Evolutionary conservation across 2,888 invertebrate genomes (phyloP).

Genomic region (Alitta virens): DNA sequence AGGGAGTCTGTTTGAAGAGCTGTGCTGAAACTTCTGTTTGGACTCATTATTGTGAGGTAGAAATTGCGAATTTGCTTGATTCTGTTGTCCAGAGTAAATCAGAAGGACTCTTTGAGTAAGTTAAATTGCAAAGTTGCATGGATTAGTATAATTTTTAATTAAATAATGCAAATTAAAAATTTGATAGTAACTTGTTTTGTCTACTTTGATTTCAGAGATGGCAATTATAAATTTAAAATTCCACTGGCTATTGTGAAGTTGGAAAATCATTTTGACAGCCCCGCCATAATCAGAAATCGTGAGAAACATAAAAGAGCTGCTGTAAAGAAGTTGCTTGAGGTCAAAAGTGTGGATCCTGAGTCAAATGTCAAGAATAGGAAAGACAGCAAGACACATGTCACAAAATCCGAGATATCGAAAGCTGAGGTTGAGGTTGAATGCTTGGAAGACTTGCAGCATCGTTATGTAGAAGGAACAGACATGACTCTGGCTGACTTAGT

Average conservation of each 20-base stretch:
- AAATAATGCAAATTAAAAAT: no score
- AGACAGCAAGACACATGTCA: no score
- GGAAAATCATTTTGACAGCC: slow-evolving; percentile 80
- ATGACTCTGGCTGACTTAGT: slow-evolving; percentile 82
- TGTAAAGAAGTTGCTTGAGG: background rate
- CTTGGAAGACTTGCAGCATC: slow-evolving; percentile 60
- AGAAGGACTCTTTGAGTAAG: no score
- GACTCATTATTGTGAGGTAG: slow-evolving; percentile 73
- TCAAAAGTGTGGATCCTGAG: background rate
- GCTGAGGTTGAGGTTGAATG: background rate
- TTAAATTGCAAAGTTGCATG: no score
- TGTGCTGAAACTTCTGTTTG: slow-evolving; percentile 32
- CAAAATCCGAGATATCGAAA: background rate
- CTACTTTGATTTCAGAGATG: background rate
- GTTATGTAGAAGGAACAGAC: slow-evolving; percentile 78
- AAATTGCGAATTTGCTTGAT: slow-evolving; percentile 67
- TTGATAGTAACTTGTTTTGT: no score
- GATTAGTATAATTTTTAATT: no score
- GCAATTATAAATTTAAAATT: slow-evolving; percentile 50
- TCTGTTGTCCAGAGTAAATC: no score
- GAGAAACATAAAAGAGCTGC: slow-evolving; percentile 61
- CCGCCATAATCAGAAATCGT: slow-evolving; percentile 81
- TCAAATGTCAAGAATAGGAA: background rate
- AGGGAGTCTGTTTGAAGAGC: slow-evolving; percentile 28
- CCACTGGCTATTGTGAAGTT: slow-evolving; percentile 74